Conservation (phyloP, 2,888 invertebrate species). For the Onthophagus sagittarius region DNA sequence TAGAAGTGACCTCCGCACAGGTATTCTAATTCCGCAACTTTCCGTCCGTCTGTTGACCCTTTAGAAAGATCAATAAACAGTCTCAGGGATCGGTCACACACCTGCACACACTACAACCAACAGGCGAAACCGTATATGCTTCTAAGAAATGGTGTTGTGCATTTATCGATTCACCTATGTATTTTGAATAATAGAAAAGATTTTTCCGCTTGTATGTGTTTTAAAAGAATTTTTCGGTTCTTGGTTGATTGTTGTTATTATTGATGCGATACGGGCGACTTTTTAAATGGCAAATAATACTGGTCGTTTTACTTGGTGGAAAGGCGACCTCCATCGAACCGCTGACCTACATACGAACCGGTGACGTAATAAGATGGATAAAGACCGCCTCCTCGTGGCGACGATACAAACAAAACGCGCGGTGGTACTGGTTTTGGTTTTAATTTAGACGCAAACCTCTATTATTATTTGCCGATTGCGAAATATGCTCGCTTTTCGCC, state of each 20-base stretch:
- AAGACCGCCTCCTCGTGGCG: not conserved
- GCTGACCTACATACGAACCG: not conserved
- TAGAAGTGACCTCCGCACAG: conserved; percentile 8
- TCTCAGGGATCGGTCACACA: not conserved
- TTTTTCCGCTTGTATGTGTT: too few relatives aligned
- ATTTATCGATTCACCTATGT: not conserved
- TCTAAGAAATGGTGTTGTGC: not conserved
- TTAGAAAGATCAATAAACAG: conserved; percentile 6
- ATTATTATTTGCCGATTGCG: not conserved
- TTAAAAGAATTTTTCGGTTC: too few relatives aligned
- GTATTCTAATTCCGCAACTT: conserved; percentile 12
- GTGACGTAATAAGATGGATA: not conserved
- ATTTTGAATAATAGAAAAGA: not conserved
- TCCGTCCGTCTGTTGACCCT: conserved; percentile 11
- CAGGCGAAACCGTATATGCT: not conserved
- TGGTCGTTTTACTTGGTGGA: not conserved
- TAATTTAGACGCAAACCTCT: not conserved
- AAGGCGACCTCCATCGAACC: not conserved
- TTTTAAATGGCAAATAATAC: not conserved
- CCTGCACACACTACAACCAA: not conserved
- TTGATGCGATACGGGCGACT: not conserved
- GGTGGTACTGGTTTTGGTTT: not conserved
- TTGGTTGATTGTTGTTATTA: not conserved
- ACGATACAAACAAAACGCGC: not conserved
- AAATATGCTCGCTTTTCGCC: not conserved